These are phyloP conservation scores for Xylota segnis DNA, from an alignment of 2,888 invertebrate genomes.

Conservation along the genomic window DNA sequence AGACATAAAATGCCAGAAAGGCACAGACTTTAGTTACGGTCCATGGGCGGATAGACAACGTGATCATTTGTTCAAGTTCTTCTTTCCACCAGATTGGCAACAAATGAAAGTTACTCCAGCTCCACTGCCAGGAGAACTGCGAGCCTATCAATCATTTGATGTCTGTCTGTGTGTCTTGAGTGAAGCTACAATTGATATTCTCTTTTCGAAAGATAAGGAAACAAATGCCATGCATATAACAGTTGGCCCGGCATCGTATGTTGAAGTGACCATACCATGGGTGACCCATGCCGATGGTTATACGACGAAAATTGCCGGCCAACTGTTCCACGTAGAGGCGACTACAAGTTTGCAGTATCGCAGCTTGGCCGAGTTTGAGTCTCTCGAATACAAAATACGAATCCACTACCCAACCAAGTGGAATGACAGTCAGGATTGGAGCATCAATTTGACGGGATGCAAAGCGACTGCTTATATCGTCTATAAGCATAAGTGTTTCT, in stretches of 20 bases:
- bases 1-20: conserved; percentile 97
- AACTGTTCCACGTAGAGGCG: conserved; percentile 96
- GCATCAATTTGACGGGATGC: conserved; percentile 94
- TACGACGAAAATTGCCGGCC: conserved; percentile 95
- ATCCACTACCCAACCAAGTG: conserved; percentile 95
- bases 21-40: conserved; percentile 97
- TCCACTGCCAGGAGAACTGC: conserved; percentile 93
- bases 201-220: conserved; percentile 96
- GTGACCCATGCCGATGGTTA: conserved; percentile 94
- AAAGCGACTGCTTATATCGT: conserved; percentile 97
- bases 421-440: conserved; percentile 99
- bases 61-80: conserved; percentile 97
- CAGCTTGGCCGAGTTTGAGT: conserved; percentile 96
- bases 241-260: conserved; percentile 96
- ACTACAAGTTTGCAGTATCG: conserved; percentile 98
- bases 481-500: conserved; percentile 98
- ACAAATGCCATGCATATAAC: conserved; percentile 99
- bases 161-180: conserved; percentile 95
- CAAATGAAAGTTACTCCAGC: conserved; percentile 91
- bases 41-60: conserved; percentile 99
- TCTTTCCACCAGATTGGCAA: conserved; percentile 95
- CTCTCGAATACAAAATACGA: conserved; percentile 93
- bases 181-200: conserved; percentile 97
- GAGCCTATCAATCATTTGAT: conserved; percentile 96
- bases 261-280: conserved; percentile 99